Evolutionary conservation across 2,113 vertebrate genomes (phyloP), one percentile per base, ranked within the genome.

Genomic region (Gasterosteus aculeatus): DNA sequence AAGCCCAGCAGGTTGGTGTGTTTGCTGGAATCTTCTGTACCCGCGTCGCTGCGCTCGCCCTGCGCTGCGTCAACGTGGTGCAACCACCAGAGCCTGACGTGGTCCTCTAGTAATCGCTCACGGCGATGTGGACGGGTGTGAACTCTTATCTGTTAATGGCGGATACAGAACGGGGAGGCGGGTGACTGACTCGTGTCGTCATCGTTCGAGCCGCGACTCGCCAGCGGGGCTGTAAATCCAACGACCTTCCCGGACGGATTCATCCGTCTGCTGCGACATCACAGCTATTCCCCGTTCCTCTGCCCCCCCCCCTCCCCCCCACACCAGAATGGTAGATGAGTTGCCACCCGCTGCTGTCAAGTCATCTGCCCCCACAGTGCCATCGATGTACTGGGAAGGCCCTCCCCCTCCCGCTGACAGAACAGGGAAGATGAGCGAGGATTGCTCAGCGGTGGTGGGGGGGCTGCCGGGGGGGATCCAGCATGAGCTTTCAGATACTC

Each of bases 1-100:
- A 95, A 89, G 97, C 98, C 35, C 98, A 99, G 89, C 98, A 99
- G 96, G 98, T 99, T 73, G 10, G 85, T 82, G 73, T n/a, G 7
- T 41, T 65, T 10, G 14, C 14, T 33, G 15, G 2, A 29, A 22
- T 19, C 1, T 3, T 3, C 26, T 49, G 11, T 31, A n/a, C 41
- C 54, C 60, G 0, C 12, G 31, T 11, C 31, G 19, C 15, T 9
- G 41, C 15, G 68, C 58, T 75, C n/a, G 22, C 69, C 47, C 69
- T 73, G 54, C 69, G 53, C 69, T 73, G 54, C 18, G 9, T 64
- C 49, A 67, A 31, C 51, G 22, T 12, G 22, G 35, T 63, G 51
- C 56, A 79, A 1, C 68, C 66, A 57, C 41, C 26, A 81, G 69
- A 53, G 54, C 53, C 72, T 54, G 51, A 84, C 46, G 44, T 72